Percentiles rank a stretch among this genome's conserved stretches.
Conservation (phyloP, 2,797 vertebrate genomes). For the Oreochromis grahami region DNA sequence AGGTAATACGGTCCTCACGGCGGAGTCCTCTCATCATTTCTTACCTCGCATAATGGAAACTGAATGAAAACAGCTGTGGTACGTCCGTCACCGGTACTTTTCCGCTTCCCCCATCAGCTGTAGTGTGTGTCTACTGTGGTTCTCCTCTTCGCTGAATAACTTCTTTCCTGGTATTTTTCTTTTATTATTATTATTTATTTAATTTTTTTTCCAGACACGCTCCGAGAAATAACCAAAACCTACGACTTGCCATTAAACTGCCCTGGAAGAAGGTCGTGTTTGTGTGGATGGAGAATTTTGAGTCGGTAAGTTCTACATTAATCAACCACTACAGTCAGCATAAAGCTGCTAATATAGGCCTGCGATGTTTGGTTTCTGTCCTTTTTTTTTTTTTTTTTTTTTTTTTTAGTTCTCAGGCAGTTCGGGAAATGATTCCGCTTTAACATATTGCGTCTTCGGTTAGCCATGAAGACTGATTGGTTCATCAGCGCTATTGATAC, state of each 20-base stretch:
- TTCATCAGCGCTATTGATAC: background rate
- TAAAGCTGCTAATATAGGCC: background rate
- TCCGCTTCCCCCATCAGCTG: background rate
- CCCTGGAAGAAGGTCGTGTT: constrained; percentile 14
- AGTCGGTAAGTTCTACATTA: constrained; percentile 54
- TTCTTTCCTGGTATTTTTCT: constrained; percentile 15
- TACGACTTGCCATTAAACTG: constrained; percentile 26
- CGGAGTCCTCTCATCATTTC: constrained; percentile 37
- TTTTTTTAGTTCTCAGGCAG: background rate
- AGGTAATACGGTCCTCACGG: constrained; percentile 37
- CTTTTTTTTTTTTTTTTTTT: background rate
- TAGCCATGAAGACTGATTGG: background rate
- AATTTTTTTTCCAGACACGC: background rate
- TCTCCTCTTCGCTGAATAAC: constrained; percentile 36
- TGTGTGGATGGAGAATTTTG: constrained; percentile 57
- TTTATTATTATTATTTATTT: background rate
- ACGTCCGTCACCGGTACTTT: constrained; percentile 43
- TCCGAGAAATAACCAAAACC: constrained; percentile 29
- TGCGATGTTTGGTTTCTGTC: background rate
- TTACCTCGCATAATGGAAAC: constrained; percentile 47
- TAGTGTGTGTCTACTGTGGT: background rate
- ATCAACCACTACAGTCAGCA: background rate
- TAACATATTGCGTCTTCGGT: background rate
- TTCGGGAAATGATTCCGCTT: background rate
- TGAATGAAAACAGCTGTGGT: constrained; percentile 43